Conservation (phyloP, 2,797 vertebrate species). For the Neosilurus mollespiculum region DNA sequence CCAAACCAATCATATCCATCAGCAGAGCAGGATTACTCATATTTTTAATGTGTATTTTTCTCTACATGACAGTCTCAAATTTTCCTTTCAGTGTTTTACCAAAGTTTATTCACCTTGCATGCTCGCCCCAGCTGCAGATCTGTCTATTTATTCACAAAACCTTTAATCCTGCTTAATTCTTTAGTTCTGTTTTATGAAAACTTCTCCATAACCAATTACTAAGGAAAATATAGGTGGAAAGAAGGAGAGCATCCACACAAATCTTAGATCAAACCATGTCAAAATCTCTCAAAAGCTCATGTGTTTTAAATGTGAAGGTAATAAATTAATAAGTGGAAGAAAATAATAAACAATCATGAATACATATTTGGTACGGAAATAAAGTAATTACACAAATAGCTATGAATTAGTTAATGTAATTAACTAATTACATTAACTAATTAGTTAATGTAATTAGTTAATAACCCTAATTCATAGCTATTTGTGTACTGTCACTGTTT, state of each 20-base stretch:
- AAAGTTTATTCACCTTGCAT: constrained; percentile 21
- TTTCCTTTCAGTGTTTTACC: constrained; percentile 20
- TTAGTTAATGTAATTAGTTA: too few relatives aligned
- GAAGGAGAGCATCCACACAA: constrained; percentile 40
- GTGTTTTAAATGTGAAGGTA: too few relatives aligned
- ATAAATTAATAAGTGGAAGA: too few relatives aligned
- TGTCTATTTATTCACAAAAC: constrained; percentile 30
- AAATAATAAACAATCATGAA: too few relatives aligned
- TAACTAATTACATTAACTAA: too few relatives aligned
- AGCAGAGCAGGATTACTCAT: constrained; percentile 48
- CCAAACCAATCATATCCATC: constrained; percentile 47
- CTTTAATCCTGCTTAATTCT: constrained; percentile 36
- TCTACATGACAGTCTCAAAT: constrained; percentile 29
- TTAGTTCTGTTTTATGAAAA: constrained; percentile 21
- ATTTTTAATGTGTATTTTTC: constrained; percentile 48
- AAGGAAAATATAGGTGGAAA: constrained; percentile 21
- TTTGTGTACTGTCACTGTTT: too few relatives aligned
- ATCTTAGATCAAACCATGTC: constrained; percentile 30
- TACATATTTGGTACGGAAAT: too few relatives aligned
- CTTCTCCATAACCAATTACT: constrained; percentile 34
- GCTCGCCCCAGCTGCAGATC: constrained; percentile 24
- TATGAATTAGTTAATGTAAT: too few relatives aligned
- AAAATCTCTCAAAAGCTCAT: too few relatives aligned
- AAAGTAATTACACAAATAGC: too few relatives aligned
- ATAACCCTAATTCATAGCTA: too few relatives aligned